These are phyloP conservation scores for Penaeus japonicus DNA, from an alignment of 1,140 invertebrate species.

Conservation along the genomic window DNA sequence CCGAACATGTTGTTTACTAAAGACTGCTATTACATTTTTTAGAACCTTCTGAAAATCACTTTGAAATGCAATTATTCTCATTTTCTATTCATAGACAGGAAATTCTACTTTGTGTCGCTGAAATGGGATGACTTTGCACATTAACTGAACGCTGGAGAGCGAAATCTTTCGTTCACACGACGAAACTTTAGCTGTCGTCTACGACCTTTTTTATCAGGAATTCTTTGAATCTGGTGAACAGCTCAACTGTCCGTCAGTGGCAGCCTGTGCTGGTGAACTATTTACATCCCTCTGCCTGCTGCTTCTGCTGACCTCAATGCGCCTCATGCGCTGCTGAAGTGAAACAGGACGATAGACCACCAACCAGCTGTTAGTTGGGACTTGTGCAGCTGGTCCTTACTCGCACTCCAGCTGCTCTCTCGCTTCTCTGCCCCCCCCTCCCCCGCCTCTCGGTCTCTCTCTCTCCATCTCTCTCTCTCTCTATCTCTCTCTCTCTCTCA, in stretches of 20 bases:
- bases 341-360: not conserved
- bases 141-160: not conserved
- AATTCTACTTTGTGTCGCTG: constrained; percentile 30
- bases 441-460: not conserved
- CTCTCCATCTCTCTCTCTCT: not conserved
- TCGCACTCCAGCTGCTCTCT: constrained; percentile 13
- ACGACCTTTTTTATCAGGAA: no score
- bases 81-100: constrained; percentile 41
- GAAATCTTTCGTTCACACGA: not conserved
- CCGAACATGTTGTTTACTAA: not conserved
- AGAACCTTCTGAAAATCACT: constrained; percentile 8
- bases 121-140: constrained; percentile 19
- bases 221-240: no score
- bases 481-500: not conserved
- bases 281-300: no score
- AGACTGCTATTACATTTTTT: no score
- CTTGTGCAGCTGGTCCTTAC: constrained; percentile 19
- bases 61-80: constrained; percentile 38
- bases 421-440: not conserved
- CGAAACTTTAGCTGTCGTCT: not conserved
- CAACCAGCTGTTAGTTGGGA: constrained; percentile 2
- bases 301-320: no score
- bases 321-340: not conserved
- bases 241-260: no score
- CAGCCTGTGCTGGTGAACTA: no score